These are phyloP conservation scores for Erinaceus europaeus DNA, from an alignment of 2,113 vertebrate species.

Conservation along the genomic window DNA sequence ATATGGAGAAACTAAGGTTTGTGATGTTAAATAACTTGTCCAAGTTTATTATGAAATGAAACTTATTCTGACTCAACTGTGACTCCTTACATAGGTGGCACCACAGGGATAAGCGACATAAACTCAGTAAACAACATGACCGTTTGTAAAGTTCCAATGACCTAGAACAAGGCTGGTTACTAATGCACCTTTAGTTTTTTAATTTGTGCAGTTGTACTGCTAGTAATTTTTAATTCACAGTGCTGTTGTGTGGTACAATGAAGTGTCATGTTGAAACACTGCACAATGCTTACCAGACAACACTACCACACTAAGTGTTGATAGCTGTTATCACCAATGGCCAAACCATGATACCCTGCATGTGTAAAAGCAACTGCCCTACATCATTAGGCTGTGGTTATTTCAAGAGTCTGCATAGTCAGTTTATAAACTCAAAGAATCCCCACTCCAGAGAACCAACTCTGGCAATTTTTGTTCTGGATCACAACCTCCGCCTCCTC, in stretches of 20 bases:
- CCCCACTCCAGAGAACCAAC: background rate
- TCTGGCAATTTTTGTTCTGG: background rate
- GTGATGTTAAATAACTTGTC: background rate
- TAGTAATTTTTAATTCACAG: background rate
- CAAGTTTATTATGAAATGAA: background rate
- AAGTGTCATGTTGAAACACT: background rate
- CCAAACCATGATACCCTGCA: fast-evolving
- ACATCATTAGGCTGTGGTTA: background rate
- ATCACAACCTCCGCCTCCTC: too few species aligned
- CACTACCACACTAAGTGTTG: background rate
- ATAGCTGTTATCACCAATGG: too few species aligned
- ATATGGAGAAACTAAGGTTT: background rate
- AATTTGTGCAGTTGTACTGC: background rate
- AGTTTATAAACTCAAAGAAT: background rate
- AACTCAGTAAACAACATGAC: background rate
- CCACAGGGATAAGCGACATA: too few species aligned
- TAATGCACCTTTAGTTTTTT: background rate
- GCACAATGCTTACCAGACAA: fast-evolving
- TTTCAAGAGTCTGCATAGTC: background rate
- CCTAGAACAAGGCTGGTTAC: background rate
- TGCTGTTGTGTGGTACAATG: background rate
- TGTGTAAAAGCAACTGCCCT: background rate
- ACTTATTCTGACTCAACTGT: background rate
- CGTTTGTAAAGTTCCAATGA: background rate
- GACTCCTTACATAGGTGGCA: background rate